phyloP scores from a whole-genome alignment of 2,797 vertebrate species.

The Triplophysa bombifrons region DNA sequence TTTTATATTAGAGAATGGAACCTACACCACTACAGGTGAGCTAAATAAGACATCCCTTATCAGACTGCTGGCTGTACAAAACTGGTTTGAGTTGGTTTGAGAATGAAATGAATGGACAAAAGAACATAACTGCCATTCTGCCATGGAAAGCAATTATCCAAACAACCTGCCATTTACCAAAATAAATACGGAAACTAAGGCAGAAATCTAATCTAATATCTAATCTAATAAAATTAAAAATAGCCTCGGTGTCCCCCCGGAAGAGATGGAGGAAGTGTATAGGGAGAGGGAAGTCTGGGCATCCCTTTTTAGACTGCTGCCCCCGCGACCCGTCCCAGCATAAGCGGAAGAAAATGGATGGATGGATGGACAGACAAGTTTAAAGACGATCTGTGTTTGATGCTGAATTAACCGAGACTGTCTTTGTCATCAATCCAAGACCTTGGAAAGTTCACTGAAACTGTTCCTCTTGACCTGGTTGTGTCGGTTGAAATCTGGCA shows the following conservation, averaged over 20 bases:
- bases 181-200: neutral
- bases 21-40: neutral
- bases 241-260: too few relatives aligned
- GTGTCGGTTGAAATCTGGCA: slow-evolving; percentile 59
- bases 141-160: neutral
- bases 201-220: neutral
- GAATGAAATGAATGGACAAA: neutral
- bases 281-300: too few relatives aligned
- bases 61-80: neutral
- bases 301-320: too few relatives aligned
- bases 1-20: neutral
- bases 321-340: too few relatives aligned
- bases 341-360: too few relatives aligned
- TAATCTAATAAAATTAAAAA: too few relatives aligned
- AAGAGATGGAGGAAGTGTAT: too few relatives aligned
- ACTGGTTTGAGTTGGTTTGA: neutral
- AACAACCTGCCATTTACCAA: neutral
- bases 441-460: slow-evolving; percentile 2
- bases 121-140: neutral
- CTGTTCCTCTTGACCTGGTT: slow-evolving; percentile 63
- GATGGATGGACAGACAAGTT: neutral
- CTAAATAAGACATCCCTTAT: neutral
- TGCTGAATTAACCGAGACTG: neutral
- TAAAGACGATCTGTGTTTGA: slow-evolving; percentile 7
- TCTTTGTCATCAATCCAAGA: slow-evolving; percentile 14